Evolutionary conservation across 2,113 vertebrate genomes (phyloP).

Genomic region (Peromyscus leucopus): DNA sequence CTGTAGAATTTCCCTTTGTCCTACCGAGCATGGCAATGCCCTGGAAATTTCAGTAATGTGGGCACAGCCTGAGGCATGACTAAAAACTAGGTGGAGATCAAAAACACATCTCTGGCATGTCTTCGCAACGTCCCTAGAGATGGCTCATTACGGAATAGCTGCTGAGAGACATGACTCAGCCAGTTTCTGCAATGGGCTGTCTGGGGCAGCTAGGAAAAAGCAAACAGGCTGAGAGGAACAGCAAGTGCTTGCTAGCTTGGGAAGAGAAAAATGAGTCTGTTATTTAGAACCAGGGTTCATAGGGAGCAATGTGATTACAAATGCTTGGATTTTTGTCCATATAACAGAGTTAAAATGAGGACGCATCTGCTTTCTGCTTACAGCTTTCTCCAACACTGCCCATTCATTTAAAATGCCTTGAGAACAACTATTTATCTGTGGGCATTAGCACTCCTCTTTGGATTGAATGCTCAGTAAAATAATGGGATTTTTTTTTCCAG

Average conservation of each 20-base stretch:
- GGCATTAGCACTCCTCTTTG: not conserved
- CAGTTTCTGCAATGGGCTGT: slow-evolving; percentile 64
- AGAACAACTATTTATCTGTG: not conserved
- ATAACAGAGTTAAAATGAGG: not conserved
- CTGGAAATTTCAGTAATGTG: slow-evolving; percentile 68
- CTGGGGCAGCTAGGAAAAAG: slow-evolving; percentile 6
- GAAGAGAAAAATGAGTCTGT: slow-evolving; percentile 39
- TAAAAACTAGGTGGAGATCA: slow-evolving; percentile 68
- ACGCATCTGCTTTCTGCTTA: not conserved
- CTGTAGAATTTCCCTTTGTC: slow-evolving; percentile 42
- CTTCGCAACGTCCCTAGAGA: slow-evolving; percentile 70
- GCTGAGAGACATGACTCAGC: slow-evolving; percentile 76
- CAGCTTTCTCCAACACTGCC: not conserved
- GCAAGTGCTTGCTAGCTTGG: not conserved
- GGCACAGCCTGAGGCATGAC: slow-evolving; percentile 44
- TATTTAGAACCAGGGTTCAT: not conserved
- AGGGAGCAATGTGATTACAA: not conserved
- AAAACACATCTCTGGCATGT: slow-evolving; percentile 56
- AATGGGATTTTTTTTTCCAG: not conserved
- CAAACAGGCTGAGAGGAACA: not conserved
- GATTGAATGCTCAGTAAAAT: not conserved
- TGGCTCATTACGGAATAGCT: slow-evolving; percentile 68
- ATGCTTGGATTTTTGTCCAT: not conserved
- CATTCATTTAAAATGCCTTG: not conserved
- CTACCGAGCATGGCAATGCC: slow-evolving; percentile 1